Percentiles rank a stretch among this genome's conserved stretches.
phyloP scores from a whole-genome alignment of 2,797 vertebrate species.

The Pelobates cultripes region DNA sequence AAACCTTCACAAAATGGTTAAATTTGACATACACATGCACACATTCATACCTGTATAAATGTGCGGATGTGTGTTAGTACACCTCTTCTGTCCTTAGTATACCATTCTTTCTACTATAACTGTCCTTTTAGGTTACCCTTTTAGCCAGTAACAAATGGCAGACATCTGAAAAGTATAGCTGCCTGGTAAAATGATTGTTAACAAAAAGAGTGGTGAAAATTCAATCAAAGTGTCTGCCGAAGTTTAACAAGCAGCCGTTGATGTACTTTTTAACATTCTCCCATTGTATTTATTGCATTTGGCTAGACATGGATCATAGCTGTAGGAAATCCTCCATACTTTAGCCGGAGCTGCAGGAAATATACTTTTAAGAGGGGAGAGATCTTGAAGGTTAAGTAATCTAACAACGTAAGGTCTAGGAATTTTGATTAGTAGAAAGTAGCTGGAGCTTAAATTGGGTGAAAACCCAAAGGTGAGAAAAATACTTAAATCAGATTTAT shows the following conservation, averaged over 20 bases:
- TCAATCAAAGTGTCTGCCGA: not conserved
- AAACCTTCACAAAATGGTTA: too few relatives aligned
- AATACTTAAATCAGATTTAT: not conserved
- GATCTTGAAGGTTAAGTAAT: not conserved
- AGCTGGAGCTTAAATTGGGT: not conserved
- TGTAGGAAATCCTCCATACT: conserved; percentile 8
- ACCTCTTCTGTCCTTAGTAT: too few relatives aligned
- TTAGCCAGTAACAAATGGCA: too few relatives aligned
- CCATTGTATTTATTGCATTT: not conserved
- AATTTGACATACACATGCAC: too few relatives aligned
- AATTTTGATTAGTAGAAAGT: not conserved
- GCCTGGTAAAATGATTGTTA: not conserved
- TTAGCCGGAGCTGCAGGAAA: not conserved
- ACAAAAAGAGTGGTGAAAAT: not conserved
- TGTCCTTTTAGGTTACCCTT: too few relatives aligned
- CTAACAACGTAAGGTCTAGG: not conserved
- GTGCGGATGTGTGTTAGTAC: too few relatives aligned
- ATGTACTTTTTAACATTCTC: not conserved
- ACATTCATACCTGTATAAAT: too few relatives aligned
- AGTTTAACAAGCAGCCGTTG: not conserved
- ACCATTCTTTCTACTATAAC: too few relatives aligned
- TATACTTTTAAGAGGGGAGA: not conserved
- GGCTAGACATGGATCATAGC: conserved; percentile 4
- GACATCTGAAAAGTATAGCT: not conserved
- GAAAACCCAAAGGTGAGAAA: not conserved